A percentile compares a stretch with the other conserved stretches of the same genome.
These are phyloP conservation scores for Nymphalis io DNA, from an alignment of 1,140 invertebrate genomes.

Conservation along the genomic window DNA sequence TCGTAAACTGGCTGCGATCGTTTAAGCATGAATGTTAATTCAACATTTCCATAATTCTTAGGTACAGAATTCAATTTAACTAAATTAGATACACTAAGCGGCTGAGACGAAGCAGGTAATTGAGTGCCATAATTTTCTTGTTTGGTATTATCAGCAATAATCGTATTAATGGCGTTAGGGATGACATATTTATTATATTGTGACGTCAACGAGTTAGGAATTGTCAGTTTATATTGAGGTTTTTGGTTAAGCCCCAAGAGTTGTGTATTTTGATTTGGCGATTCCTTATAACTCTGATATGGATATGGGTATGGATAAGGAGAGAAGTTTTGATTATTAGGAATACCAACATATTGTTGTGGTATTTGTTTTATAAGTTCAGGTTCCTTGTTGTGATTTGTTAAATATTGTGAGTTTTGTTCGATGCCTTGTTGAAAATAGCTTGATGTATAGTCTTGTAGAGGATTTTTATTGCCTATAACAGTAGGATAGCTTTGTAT, in stretches of 20 bases:
- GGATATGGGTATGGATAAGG: too few species aligned
- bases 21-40: slow-evolving; percentile 49
- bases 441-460: too few species aligned
- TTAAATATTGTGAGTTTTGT: too few species aligned
- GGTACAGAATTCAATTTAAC: slow-evolving; percentile 42
- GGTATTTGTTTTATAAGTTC: too few species aligned
- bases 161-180: slow-evolving; percentile 12
- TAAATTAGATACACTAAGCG: slow-evolving; percentile 32
- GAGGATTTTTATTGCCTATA: too few species aligned
- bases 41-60: slow-evolving; percentile 43
- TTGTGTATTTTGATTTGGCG: too few species aligned
- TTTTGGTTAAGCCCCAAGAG: not conserved
- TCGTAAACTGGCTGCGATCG: slow-evolving; percentile 36
- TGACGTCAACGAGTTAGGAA: not conserved
- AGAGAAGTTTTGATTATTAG: too few species aligned
- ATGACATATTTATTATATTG: slow-evolving; percentile 9
- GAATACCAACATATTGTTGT: too few species aligned
- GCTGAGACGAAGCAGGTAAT: slow-evolving; percentile 39
- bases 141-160: slow-evolving; percentile 21
- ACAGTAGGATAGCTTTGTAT: too few species aligned
- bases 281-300: too few species aligned
- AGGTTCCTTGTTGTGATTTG: too few species aligned
- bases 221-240: not conserved
- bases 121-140: slow-evolving; percentile 25
- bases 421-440: too few species aligned